Evolutionary conservation across 1,140 invertebrate species (phyloP), one percentile per base, ranked within the genome.

Genomic region (Euschistus heros): DNA sequence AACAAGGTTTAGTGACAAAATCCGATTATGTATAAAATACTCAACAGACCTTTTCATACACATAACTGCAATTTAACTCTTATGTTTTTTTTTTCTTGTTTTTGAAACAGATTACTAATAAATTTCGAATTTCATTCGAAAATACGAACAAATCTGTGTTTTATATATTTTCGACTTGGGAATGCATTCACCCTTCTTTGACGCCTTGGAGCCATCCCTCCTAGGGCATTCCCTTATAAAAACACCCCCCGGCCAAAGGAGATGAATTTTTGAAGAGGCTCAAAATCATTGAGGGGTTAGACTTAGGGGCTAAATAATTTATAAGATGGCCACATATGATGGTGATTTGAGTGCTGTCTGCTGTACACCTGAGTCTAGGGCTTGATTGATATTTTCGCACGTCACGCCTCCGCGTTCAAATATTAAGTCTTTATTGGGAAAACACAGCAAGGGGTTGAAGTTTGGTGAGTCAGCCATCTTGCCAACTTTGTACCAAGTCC

Each of bases 281-380:
- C 46, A 47, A 47, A 47, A 47, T 47, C 46, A 47, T 47, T 47
- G 46, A 47, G 46, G 46, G 46, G 46, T 47, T 47, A 47, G 46
- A 17, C 18, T 17, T 17, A 20, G 46, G 15, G 15, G 4, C 18
- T 47, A n/a, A 47, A 47, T 47, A 47, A 47, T 47, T 47, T 17
- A 47, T 47, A 15, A 47, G 46, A n/a, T 20, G 15, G 15, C 15
- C 46, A 5, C 46, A n/a, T 15, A 47, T 17, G 46, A 47, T 47
- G 46, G 15, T 47, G 46, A 47, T 47, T 47, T 47, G 46, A 47
- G 46, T 47, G 46, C 46, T 47, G 18, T 47, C 46, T 47, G 15
- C 4, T 47, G 46, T 47, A 47, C 46, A 47, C 46, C 46, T 47
- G 46, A 47, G 15, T 20, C 46, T 15, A 13, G 15, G 14, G 46